Evolutionary conservation across 2,113 vertebrate genomes (phyloP).

Genomic region (Epinephelus fuscoguttatus): DNA sequence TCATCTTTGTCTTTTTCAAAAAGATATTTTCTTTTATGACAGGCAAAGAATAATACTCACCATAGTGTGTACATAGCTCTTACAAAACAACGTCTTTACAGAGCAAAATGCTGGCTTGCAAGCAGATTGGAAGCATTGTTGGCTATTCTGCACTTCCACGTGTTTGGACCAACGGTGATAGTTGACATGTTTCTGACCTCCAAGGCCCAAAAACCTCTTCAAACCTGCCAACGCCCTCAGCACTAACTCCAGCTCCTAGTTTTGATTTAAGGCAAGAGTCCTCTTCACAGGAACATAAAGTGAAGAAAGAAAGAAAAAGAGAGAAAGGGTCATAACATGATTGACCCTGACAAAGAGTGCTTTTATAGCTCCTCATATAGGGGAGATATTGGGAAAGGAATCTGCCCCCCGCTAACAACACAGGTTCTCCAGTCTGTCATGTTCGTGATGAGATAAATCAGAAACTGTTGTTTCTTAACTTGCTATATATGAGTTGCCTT

Average conservation of each 20-base stretch:
- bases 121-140: conserved; percentile 22
- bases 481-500: neutral
- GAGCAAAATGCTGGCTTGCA: conserved; percentile 10
- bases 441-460: conserved; percentile 28
- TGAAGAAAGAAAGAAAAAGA: neutral
- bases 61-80: neutral
- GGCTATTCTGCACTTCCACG: conserved; percentile 22
- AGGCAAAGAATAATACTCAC: conserved; percentile 2
- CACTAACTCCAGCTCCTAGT: conserved; percentile 40
- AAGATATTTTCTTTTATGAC: conserved; percentile 39
- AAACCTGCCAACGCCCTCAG: conserved; percentile 46
- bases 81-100: conserved; percentile 21
- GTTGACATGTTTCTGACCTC: conserved; percentile 32
- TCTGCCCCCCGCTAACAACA: conserved; percentile 20
- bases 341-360: conserved; percentile 71
- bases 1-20: conserved; percentile 60
- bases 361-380: conserved; percentile 67
- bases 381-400: conserved; percentile 41
- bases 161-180: conserved; percentile 50
- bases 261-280: conserved; percentile 62
- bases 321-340: conserved; percentile 63
- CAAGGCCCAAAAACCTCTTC: conserved; percentile 25
- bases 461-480: conserved; percentile 17
- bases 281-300: conserved; percentile 9
- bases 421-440: conserved; percentile 24